Percentiles rank a stretch among this genome's conserved stretches.
Conservation (phyloP, 1,140 invertebrate genomes). For the Drosophila malerkotliana region DNA sequence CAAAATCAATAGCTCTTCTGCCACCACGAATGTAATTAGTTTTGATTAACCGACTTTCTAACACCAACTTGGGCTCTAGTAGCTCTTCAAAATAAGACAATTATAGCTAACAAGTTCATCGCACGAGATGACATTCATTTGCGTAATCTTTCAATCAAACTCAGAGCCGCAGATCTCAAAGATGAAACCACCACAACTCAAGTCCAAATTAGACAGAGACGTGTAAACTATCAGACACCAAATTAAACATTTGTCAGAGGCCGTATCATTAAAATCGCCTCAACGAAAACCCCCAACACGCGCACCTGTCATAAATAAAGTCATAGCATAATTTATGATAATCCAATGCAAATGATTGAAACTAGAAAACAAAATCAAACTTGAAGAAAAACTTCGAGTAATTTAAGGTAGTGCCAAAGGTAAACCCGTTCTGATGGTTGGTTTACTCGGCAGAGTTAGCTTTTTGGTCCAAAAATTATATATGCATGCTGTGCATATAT, state of each 20-base stretch:
- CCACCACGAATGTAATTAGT: slow-evolving; percentile 22
- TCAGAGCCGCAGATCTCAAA: slow-evolving; percentile 6
- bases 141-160: slow-evolving; percentile 68
- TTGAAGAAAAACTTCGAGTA: slow-evolving; percentile 42
- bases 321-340: slow-evolving; percentile 75
- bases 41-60: slow-evolving; percentile 42
- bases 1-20: slow-evolving; percentile 5
- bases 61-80: slow-evolving; percentile 18
- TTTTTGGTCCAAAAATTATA: slow-evolving; percentile 53
- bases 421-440: not conserved
- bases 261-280: slow-evolving; percentile 27
- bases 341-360: slow-evolving; percentile 60
- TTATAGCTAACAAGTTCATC: slow-evolving; percentile 47
- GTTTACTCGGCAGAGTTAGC: slow-evolving; percentile 10
- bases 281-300: slow-evolving; percentile 26
- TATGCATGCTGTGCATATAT: slow-evolving; percentile 74
- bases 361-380: slow-evolving; percentile 15
- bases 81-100: slow-evolving; percentile 26
- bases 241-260: slow-evolving; percentile 51
- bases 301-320: slow-evolving; percentile 69
- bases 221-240: slow-evolving; percentile 51
- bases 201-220: slow-evolving; percentile 27
- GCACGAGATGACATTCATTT: slow-evolving; percentile 59
- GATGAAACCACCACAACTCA: slow-evolving; percentile 8
- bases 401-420: slow-evolving; percentile 7